Percentiles rank a stretch among this genome's conserved stretches.
phyloP scores from a whole-genome alignment of 2,797 vertebrate genomes.

The Darevskia nairensis region DNA sequence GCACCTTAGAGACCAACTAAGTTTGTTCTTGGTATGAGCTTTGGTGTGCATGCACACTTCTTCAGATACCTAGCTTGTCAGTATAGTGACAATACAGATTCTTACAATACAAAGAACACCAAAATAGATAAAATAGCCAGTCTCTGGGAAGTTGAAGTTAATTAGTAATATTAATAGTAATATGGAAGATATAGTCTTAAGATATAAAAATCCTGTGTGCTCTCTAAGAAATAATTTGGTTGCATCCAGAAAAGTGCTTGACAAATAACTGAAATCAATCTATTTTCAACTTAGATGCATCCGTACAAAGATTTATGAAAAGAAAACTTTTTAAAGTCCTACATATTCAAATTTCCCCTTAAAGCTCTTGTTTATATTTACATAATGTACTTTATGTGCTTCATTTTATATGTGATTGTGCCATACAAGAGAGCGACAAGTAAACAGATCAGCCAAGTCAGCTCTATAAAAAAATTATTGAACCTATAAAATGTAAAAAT shows the following conservation, averaged over 20 bases:
- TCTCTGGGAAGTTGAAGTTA: neutral
- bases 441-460: slow-evolving; percentile 8
- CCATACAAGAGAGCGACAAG: slow-evolving; percentile 12
- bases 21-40: too few species aligned
- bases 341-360: slow-evolving; percentile 21
- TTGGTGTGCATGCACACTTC: too few species aligned
- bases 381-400: neutral
- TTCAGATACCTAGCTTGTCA: too few species aligned
- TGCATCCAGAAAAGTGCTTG: neutral
- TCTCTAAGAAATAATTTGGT: neutral
- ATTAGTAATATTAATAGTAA: too few species aligned
- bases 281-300: neutral
- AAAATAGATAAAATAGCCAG: neutral
- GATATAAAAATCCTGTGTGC: neutral
- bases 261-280: neutral
- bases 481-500: slow-evolving; percentile 20
- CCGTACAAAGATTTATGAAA: slow-evolving; percentile 32
- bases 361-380: slow-evolving; percentile 32
- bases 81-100: neutral
- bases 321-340: slow-evolving; percentile 16
- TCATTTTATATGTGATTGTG: neutral
- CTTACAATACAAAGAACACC: neutral
- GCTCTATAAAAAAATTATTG: neutral
- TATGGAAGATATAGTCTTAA: neutral
- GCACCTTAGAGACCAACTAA: too few species aligned